These are phyloP conservation scores for Noturus placidus DNA, from an alignment of 2,113 vertebrate genomes.

Conservation along the genomic window DNA sequence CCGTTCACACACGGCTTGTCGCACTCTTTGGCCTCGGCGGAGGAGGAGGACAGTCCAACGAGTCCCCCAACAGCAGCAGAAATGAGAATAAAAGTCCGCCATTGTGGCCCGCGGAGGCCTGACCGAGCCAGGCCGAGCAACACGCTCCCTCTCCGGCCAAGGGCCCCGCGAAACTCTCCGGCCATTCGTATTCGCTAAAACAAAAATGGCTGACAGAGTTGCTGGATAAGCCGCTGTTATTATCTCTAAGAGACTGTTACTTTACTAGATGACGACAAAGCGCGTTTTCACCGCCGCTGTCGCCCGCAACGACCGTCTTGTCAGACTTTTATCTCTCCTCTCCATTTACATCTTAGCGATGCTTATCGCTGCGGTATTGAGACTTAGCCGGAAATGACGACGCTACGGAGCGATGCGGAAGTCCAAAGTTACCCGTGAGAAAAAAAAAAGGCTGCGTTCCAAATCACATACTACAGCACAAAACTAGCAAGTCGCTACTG, in stretches of 20 bases:
- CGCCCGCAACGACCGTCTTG: background rate
- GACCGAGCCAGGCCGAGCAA: slow-evolving; percentile 53
- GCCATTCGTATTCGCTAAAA: slow-evolving; percentile 66
- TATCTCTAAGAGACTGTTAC: background rate
- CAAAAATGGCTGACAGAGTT: slow-evolving; percentile 66
- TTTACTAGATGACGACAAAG: background rate
- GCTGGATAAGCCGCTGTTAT: slow-evolving; percentile 3
- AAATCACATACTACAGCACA: background rate
- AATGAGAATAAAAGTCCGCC: slow-evolving; percentile 61
- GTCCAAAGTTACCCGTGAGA: slow-evolving; percentile 57
- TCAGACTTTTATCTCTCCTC: slow-evolving; percentile 37
- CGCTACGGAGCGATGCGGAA: slow-evolving; percentile 57
- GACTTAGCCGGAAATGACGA: slow-evolving; percentile 75
- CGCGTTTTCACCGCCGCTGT: no score
- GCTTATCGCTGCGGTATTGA: slow-evolving; percentile 65
- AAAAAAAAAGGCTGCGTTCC: background rate
- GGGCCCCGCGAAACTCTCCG: slow-evolving; percentile 66
- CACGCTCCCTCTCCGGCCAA: slow-evolving; percentile 59
- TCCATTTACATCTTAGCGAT: slow-evolving; percentile 67
- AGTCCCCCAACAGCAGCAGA: slow-evolving; percentile 59
- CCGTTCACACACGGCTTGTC: slow-evolving; percentile 90
- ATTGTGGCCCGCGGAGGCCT: slow-evolving; percentile 42
- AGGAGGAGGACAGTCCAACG: slow-evolving; percentile 64
- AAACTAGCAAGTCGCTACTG: background rate
- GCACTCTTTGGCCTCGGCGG: slow-evolving; percentile 83